Base-by-base conservation (phyloP, 2,888 invertebrate species). In the Melikaiella ostensackeni region DNA sequence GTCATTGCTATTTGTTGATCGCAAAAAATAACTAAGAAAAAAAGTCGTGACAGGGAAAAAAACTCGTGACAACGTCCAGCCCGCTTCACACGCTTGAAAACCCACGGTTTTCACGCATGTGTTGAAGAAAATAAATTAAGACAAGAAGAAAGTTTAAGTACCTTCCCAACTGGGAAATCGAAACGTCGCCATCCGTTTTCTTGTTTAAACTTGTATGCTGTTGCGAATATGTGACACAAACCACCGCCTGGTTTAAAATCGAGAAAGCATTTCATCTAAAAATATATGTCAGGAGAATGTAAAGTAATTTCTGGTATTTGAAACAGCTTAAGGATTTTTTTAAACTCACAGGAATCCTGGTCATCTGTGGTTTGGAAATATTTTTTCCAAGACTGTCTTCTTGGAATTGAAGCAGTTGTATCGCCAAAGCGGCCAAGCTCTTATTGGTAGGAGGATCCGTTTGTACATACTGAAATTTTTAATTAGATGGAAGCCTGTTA, bases 171-270 rank as follows among this genome's bases (percentile, higher is more conserved):
- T 92, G 96, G 96, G 92, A 98, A 96, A 93, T 98, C 98, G 92
- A 98, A 98, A 92, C 98, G 95, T 89, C 98, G 95, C 95, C 97
- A 98, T 92, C 97, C 96, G 92, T 98, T 98, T 92, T 99, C 99
- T 92, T 95, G 96, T 92, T 98, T 98, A 93, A 97, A 98, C 90
- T 97, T 97, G 94, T 96, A 99, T 91, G 98, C 98, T 83, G 98
- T 96, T 86, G 97, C 95, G 85, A 99, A 94, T 90, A 98, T 97
- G 87, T 98, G 97, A 93, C 98, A 98, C 79, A 99, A 93, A 42
- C 97, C 96, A 70, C 98, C 98, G 83, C 97, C 97, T 27, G 97
- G 95, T 92, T 98, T 98, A 92, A 98, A 98, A 92, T 99, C 99
- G 93, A 98, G 93, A 92, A 99, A 99, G 91, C 96, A 97, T 92